Evolutionary conservation across 23 tunicate species (phyloP).

Genomic region (Diplosoma virens): DNA sequence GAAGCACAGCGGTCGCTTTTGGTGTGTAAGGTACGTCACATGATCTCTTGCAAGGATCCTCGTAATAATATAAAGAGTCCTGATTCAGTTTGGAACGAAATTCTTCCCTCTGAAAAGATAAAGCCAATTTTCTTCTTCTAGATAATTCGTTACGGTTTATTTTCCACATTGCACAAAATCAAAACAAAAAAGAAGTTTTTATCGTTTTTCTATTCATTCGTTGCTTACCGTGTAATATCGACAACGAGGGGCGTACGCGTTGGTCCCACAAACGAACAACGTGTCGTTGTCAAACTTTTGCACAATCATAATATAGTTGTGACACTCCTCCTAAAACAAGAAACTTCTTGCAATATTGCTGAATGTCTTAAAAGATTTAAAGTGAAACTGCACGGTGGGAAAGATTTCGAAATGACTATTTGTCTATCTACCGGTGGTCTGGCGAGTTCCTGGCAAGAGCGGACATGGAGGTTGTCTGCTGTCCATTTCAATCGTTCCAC

Average conservation of each 20-base stretch:
- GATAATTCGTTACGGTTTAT: neutral
- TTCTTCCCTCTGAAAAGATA: neutral
- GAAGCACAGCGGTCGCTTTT: slow-evolving; percentile 23
- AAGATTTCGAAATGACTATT: too few relatives aligned
- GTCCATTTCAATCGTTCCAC: slow-evolving; percentile 57
- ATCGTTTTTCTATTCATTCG: neutral
- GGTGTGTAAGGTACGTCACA: slow-evolving; percentile 56
- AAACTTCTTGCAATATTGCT: too few relatives aligned
- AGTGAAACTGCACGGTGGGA: too few relatives aligned
- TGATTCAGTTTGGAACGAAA: neutral
- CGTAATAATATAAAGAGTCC: neutral
- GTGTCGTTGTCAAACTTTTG: slow-evolving; percentile 37
- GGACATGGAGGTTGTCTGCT: neutral
- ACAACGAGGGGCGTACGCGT: slow-evolving; percentile 64
- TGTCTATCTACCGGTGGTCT: too few relatives aligned
- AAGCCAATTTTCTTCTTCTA: neutral
- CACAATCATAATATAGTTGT: slow-evolving; percentile 63
- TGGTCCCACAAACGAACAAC: slow-evolving; percentile 78
- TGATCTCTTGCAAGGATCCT: neutral
- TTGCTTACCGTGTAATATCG: slow-evolving; percentile 60
- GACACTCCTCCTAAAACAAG: slow-evolving; percentile 69
- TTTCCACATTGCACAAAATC: neutral
- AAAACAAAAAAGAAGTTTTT: neutral
- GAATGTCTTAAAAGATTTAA: too few relatives aligned
- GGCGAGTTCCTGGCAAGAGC: slow-evolving; percentile 4